Base-by-base conservation (phyloP, 2,888 invertebrate species). In the Megalurothrips usitatus region DNA sequence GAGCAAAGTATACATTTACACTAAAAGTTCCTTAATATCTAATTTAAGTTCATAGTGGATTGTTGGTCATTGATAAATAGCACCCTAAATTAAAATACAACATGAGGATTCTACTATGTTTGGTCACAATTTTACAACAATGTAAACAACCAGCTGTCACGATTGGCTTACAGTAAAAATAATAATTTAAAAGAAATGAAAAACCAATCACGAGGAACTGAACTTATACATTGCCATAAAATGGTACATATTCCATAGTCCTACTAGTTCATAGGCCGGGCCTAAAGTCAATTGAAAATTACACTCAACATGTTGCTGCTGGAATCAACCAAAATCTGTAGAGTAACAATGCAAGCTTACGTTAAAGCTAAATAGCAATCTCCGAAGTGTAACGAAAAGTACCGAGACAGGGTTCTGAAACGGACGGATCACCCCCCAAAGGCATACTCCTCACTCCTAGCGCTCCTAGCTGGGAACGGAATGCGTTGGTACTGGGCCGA, bases 401-500 rank as follows among this genome's bases (percentile, higher is more conserved):
- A 43, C 34, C 34, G 6, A 43, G 34, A 43, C 34, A 43, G 34
- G 34, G 34, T 43, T 43, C 34, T 43, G 34, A 43, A 43, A 43
- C 34, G 34, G 34, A 43, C 34, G 34, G 34, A 43, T 43, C 6
- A 43, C 34, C 34, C 34, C 6, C 34, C 6, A 43, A 43, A 43
- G 34, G 34, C 3, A 43, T 43, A 6, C 34, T 4, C 34, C 34
- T 43, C 34, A 43, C 34, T 43, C 34, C 34, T 43, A 43, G 34
- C 34, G 6, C 34, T 43, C 34, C 34, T 43, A 43, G 34, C 34
- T 43, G 34, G 34, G 34, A 43, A 43, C 14, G 83, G 58, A 83
- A 82, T 82, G 83, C 82, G 48, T 79, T 47, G 68, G 81, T 47
- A 49, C 19, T 1, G 43, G 75, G 43, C 49, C 58, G 10, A 6